A percentile compares a stretch with the other conserved stretches of the same genome.
Conservation (phyloP, 2,797 vertebrate species). For the Telmatherina bonti region DNA sequence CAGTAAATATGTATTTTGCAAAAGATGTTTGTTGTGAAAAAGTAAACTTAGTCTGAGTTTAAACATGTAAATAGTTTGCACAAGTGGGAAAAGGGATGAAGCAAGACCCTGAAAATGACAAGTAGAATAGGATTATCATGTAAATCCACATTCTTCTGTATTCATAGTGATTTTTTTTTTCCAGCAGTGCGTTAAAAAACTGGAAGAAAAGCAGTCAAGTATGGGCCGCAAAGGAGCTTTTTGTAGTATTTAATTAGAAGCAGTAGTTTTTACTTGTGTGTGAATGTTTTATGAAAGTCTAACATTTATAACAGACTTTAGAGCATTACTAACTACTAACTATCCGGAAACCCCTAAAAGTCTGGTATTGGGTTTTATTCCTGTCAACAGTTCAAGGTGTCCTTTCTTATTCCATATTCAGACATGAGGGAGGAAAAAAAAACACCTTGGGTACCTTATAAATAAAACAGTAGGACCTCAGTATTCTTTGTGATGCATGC, state of each 20-base stretch:
- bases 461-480: conserved; percentile 73
- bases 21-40: conserved; percentile 10
- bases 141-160: neutral
- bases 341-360: conserved; percentile 49
- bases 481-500: conserved; percentile 66
- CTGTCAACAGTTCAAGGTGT: conserved; percentile 74
- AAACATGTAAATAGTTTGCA: conserved; percentile 10
- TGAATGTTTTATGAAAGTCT: neutral
- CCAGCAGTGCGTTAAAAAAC: neutral
- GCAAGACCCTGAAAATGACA: conserved; percentile 55
- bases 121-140: conserved; percentile 20
- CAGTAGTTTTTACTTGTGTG: neutral
- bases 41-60: conserved; percentile 32
- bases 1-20: conserved; percentile 15
- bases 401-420: conserved; percentile 73
- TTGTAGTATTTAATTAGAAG: neutral
- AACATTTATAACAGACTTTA: conserved; percentile 3
- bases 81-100: conserved; percentile 31
- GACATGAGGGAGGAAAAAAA: conserved; percentile 34
- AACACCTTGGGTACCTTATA: conserved; percentile 69
- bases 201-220: neutral
- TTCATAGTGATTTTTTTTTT: neutral
- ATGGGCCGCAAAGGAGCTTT: neutral
- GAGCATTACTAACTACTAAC: conserved; percentile 28
- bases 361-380: conserved; percentile 58